phyloP scores from a whole-genome alignment of 2,113 vertebrate genomes.

The Chaenocephalus aceratus region DNA sequence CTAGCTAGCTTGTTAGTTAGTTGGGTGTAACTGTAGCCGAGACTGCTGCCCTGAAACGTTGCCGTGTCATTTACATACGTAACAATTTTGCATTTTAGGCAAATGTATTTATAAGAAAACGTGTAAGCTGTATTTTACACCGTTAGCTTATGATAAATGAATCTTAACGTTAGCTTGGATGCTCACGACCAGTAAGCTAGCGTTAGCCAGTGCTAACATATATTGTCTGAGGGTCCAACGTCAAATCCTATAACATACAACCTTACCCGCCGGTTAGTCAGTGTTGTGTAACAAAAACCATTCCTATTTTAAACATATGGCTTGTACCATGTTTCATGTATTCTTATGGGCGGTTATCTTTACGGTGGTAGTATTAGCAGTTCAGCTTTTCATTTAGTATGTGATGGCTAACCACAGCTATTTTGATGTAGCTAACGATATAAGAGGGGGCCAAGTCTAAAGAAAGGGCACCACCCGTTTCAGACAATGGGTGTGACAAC shows the following conservation, averaged over 20 bases:
- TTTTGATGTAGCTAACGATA: constrained; percentile 31
- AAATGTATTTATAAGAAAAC: not conserved
- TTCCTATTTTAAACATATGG: not conserved
- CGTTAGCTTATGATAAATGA: not conserved
- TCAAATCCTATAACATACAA: not conserved
- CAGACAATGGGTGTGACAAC: constrained; percentile 35
- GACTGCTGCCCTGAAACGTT: not conserved
- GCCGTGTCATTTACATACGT: constrained; percentile 8
- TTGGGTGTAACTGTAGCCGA: constrained; percentile 7
- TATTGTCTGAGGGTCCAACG: constrained; percentile 7
- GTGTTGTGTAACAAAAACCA: not conserved
- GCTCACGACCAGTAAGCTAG: constrained; percentile 36
- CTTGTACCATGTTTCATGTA: not conserved
- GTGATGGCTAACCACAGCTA: constrained; percentile 45
- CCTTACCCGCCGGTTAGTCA: not conserved
- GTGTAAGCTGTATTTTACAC: not conserved
- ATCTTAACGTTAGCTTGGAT: constrained; percentile 46
- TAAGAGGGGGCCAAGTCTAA: constrained; percentile 32
- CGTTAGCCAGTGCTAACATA: constrained; percentile 49
- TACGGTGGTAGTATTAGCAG: constrained; percentile 24
- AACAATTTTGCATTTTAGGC: not conserved
- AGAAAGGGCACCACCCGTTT: constrained; percentile 34
- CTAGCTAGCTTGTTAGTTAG: constrained; percentile 32
- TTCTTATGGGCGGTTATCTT: not conserved
- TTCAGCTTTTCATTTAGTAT: constrained; percentile 28